A percentile compares a stretch with the other conserved stretches of the same genome.
phyloP scores from a whole-genome alignment of 2,113 vertebrate genomes.

The Monopterus albus region DNA sequence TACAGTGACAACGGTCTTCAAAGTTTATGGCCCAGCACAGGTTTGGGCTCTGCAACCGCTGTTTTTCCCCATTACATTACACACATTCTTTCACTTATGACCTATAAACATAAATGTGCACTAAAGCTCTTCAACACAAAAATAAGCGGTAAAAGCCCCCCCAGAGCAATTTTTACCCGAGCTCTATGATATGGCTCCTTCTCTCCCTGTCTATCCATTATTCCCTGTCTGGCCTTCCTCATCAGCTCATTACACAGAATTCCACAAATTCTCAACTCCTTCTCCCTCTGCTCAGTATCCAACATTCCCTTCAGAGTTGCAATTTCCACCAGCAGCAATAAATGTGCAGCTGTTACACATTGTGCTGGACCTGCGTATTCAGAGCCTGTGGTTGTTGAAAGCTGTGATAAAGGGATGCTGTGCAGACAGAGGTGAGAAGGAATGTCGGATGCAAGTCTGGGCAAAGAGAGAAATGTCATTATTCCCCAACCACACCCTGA shows the following conservation, averaged over 20 bases:
- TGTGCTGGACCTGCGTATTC: background rate
- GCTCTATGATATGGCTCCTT: too few species aligned
- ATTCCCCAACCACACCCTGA: slow-evolving; percentile 66
- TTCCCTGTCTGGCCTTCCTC: slow-evolving; percentile 38
- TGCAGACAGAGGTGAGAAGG: slow-evolving; percentile 43
- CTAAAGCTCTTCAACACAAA: background rate
- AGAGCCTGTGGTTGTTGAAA: background rate
- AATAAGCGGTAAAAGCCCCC: too few species aligned
- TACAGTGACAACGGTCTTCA: too few species aligned
- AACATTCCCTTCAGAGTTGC: background rate
- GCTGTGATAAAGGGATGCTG: slow-evolving; percentile 12
- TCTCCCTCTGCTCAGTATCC: slow-evolving; percentile 6
- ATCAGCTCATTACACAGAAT: slow-evolving; percentile 59
- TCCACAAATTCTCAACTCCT: slow-evolving; percentile 57
- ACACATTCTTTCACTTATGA: background rate
- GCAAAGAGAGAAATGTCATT: slow-evolving; percentile 62
- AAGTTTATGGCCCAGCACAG: too few species aligned
- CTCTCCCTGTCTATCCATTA: slow-evolving; percentile 14
- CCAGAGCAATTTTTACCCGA: too few species aligned
- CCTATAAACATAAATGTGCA: background rate
- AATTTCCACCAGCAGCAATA: slow-evolving; percentile 9
- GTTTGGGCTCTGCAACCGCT: slow-evolving; percentile 30
- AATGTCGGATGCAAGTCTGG: slow-evolving; percentile 77
- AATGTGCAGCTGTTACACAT: background rate
- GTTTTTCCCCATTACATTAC: too few species aligned